Conservation (phyloP, 2,888 invertebrate species). For the Drosophila emarginata region DNA sequence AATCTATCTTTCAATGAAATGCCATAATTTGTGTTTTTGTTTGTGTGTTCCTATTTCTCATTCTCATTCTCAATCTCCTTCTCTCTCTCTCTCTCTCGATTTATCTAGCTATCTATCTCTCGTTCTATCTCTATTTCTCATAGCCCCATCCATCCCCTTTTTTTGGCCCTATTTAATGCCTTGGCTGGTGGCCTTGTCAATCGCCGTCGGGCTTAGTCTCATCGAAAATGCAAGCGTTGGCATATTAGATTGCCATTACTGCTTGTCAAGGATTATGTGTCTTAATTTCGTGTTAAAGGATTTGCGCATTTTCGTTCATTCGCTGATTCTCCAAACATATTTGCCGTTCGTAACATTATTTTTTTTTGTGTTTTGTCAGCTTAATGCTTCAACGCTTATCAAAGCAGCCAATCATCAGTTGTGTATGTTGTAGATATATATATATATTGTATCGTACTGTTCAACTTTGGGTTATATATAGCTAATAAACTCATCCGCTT, state of each 20-base stretch:
- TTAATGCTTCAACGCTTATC: constrained; percentile 71
- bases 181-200: constrained; percentile 56
- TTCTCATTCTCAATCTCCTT: neutral
- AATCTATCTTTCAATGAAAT: constrained; percentile 26
- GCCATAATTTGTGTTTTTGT: constrained; percentile 35
- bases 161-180: constrained; percentile 3
- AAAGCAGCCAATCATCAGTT: constrained; percentile 72
- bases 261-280: constrained; percentile 74
- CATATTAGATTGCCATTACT: constrained; percentile 77
- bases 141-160: neutral
- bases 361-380: constrained; percentile 56
- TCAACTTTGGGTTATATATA: neutral
- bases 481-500: constrained; percentile 23
- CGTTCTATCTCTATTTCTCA: neutral
- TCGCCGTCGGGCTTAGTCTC: constrained; percentile 56
- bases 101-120: neutral
- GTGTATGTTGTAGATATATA: constrained; percentile 32
- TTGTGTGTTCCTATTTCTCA: constrained; percentile 13
- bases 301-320: constrained; percentile 55
- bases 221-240: constrained; percentile 72
- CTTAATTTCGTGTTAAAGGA: constrained; percentile 77
- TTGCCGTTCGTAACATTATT: constrained; percentile 47
- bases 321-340: constrained; percentile 34
- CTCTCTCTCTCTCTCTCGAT: neutral
- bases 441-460: neutral